Conservation (phyloP, 2,888 invertebrate species). For the Ptilodon capucinus region DNA sequence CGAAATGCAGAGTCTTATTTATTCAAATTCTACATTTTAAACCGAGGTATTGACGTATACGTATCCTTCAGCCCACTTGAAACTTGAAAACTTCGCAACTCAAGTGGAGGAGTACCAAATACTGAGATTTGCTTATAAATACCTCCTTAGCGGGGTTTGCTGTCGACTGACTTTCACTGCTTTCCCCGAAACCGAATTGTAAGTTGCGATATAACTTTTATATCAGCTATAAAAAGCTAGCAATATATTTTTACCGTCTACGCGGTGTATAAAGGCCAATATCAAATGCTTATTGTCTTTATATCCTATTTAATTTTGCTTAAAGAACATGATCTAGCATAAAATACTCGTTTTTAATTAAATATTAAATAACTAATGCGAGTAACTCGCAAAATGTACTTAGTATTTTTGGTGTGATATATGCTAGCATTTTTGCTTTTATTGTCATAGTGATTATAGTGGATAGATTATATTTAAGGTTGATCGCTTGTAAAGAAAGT, state of each 20-base stretch:
- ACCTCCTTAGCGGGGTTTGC: conserved; percentile 17
- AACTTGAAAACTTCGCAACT: conserved; percentile 7
- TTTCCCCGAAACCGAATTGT: conserved; percentile 11
- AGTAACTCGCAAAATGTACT: no score
- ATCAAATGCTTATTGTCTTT: neutral
- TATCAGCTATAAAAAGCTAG: neutral
- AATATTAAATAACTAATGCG: no score
- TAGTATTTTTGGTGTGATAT: no score
- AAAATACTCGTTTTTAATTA: neutral
- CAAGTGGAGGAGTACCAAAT: conserved; percentile 1
- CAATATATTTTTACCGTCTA: neutral
- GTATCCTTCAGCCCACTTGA: conserved; percentile 14
- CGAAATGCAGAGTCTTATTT: conserved; percentile 10
- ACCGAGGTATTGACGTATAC: conserved; percentile 8
- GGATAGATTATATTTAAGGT: no score
- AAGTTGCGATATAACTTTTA: conserved; percentile 8
- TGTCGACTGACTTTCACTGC: conserved; percentile 9
- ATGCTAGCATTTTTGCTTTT: no score
- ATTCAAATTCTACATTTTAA: conserved; percentile 9
- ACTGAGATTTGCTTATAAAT: conserved; percentile 28
- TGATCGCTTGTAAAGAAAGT: neutral
- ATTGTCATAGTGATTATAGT: no score
- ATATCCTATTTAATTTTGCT: no score
- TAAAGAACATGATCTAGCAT: neutral
- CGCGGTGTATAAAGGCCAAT: neutral